Base-by-base conservation (phyloP, 2,113 vertebrate genomes). In the Geothlypis trichas region DNA sequence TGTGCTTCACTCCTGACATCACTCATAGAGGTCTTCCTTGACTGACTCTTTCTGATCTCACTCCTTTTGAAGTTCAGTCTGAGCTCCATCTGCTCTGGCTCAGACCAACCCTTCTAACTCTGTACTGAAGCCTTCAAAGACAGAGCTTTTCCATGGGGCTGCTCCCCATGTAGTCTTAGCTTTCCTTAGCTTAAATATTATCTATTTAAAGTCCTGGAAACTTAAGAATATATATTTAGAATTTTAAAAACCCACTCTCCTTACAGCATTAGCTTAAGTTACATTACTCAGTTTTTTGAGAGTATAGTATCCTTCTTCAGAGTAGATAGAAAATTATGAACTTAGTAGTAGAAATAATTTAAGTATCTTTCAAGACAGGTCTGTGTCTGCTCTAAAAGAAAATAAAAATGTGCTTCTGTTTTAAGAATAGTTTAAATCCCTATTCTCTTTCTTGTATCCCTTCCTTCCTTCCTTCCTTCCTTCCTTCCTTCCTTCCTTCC, bases 41-140 rank as follows among this genome's bases (percentile, higher is more conserved):
- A 35, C 58, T 78, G 35, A 35, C 61, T 89, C 30, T 7, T 37
- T 84, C 80, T 92, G 74, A 87, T 97, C 87, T 94, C 58, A 18
- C 41, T 76, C 41, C 67, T 89, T 95, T 91, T 72, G 52, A 81
- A 93, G 80, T 73, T 89, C 86, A 74, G 8, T 46, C 76, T 93
- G 61, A 73, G 37, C 55, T 87, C 77, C 16, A 7, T 58, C 52
- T 2, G 1, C 51, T 86, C 37, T 14, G 3, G 41, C 79, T 93
- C 47, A 47, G 88, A 51, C 42, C 75, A 57, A 2, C 47, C 39
- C 33, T 93, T 90, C 61, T 16, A 51, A 31, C 47, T 67, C 78
- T 59, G 11, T 41, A 28, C 24, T 37, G 59, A 83, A 80, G 51
- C 58, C 79, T 86, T 90, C 76, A 84, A 89, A 94, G 86, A 27